Conservation (phyloP, 2,797 vertebrate genomes). For the Pogonophryne albipinna region DNA sequence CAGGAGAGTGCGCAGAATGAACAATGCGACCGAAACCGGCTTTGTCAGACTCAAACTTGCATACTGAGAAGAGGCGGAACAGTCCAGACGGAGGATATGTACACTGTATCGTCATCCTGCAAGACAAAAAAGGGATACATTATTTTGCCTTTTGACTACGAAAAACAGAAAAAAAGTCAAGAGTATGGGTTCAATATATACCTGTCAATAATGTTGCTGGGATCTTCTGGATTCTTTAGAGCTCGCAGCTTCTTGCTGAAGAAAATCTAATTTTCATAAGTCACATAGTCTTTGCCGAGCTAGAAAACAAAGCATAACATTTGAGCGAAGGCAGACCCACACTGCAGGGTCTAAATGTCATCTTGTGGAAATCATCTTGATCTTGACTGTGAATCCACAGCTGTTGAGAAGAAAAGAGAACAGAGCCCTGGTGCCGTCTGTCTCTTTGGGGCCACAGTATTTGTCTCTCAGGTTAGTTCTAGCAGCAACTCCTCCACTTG, state of each 20-base stretch:
- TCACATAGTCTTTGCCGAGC: constrained; percentile 77
- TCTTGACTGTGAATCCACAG: constrained; percentile 82
- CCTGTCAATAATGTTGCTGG: not conserved
- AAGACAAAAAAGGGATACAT: not conserved
- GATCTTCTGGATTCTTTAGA: not conserved
- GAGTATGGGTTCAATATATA: not conserved
- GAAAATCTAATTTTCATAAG: constrained; percentile 86
- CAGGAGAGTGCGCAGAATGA: not conserved
- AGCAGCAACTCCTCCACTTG: constrained; percentile 62
- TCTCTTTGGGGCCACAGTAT: constrained; percentile 80
- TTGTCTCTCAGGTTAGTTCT: constrained; percentile 75
- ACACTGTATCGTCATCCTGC: constrained; percentile 82
- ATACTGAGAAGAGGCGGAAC: constrained; percentile 62
- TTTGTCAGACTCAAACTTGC: constrained; percentile 64
- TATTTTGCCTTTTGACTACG: too few relatives aligned
- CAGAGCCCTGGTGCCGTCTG: constrained; percentile 74
- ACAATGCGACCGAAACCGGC: constrained; percentile 61
- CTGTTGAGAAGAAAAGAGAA: constrained; percentile 82
- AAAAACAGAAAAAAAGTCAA: too few relatives aligned
- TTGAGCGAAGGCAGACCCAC: too few relatives aligned
- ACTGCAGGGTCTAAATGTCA: too few relatives aligned
- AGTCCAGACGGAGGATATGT: constrained; percentile 79
- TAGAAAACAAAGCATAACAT: constrained; percentile 22
- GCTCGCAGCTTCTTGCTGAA: constrained; percentile 46
- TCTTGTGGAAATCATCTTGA: not conserved